Conservation (phyloP, 2,888 invertebrate species). For the Synergus umbraculus region DNA sequence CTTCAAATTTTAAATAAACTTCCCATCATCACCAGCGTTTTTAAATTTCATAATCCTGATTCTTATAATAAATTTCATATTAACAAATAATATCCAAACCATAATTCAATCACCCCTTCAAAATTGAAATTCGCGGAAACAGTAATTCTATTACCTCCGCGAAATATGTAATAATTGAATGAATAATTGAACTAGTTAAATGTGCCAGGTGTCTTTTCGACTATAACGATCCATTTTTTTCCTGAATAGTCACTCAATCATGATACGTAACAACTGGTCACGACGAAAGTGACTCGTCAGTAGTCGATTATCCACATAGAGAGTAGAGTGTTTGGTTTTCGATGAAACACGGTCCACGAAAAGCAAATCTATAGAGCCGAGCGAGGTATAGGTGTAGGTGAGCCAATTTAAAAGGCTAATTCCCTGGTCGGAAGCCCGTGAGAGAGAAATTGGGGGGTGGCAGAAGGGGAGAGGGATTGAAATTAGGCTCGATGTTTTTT, state of each 20-base stretch:
- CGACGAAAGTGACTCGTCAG: constrained; percentile 39
- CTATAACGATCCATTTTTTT: neutral
- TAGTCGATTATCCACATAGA: constrained; percentile 25
- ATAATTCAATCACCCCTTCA: neutral
- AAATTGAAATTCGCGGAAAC: neutral
- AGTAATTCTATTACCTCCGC: neutral
- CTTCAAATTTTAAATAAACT: neutral
- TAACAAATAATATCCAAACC: neutral
- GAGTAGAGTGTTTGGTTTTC: constrained; percentile 29
- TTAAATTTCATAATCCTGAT: too few species aligned
- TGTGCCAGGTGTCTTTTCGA: neutral
- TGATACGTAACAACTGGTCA: constrained; percentile 27
- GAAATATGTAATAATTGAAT: neutral
- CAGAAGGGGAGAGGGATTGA: constrained; percentile 53
- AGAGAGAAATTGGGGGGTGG: constrained; percentile 35
- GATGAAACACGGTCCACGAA: constrained; percentile 30
- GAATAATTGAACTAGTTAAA: neutral
- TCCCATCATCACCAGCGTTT: neutral
- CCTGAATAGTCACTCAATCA: constrained; percentile 27
- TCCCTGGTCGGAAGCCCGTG: constrained; percentile 61
- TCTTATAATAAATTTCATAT: neutral
- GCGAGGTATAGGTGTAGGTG: constrained; percentile 61
- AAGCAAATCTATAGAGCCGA: constrained; percentile 46
- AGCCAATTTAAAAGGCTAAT: constrained; percentile 77
- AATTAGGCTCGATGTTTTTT: constrained; percentile 71